Evolutionary conservation across 2,113 vertebrate species (phyloP), one percentile per base, ranked within the genome.

Genomic region (Nicator chloris): DNA sequence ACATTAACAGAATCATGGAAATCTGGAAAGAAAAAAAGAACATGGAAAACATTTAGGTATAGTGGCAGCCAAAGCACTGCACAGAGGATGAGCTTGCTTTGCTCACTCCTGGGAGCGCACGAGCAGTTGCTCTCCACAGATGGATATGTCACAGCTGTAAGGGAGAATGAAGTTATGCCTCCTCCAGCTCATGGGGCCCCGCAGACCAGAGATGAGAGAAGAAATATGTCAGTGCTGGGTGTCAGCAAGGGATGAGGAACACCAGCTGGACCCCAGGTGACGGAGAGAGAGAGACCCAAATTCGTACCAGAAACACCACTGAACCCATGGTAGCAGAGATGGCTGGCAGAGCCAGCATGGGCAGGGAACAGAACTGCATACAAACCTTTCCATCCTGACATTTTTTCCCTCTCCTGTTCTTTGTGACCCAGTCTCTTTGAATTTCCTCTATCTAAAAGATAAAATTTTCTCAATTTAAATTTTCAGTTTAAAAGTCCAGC

Each of bases 51-150:
- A 39, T 18, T 44, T 28, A 28, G 18, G 26, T 47, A 42, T 0
- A 0, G 50, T 51, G 39, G 28, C 24, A 54, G 53, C 7, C n/a
- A 44, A 35, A 60, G 47, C 4, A 0, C 53, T 27, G 39, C 1
- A 1, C 1, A 11, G 71, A 15, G 11, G 13, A 33, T 3, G 2
- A 3, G 1, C 19, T 47, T 47, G 7, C 15, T n/a, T 40, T 69
- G 24, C 40, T 76, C 0, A 0, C 13, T 77, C n/a, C 19, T 0
- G 0, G 21, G 24, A 57, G 20, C 2, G 0, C 0, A 0, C 4
- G 6, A n/a, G 22, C 15, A 56, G 17, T 33, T 2, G 1, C 21
- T 44, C 18, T 40, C 59, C 31, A 22, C 10, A 20, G 24, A 35
- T 4, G 11, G 37, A 6, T 28, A 17, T 1, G 2, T 39, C 42